A percentile compares a stretch with the other conserved stretches of the same genome.
phyloP scores from a whole-genome alignment of 2,797 vertebrate genomes.

The Liasis olivaceus region DNA sequence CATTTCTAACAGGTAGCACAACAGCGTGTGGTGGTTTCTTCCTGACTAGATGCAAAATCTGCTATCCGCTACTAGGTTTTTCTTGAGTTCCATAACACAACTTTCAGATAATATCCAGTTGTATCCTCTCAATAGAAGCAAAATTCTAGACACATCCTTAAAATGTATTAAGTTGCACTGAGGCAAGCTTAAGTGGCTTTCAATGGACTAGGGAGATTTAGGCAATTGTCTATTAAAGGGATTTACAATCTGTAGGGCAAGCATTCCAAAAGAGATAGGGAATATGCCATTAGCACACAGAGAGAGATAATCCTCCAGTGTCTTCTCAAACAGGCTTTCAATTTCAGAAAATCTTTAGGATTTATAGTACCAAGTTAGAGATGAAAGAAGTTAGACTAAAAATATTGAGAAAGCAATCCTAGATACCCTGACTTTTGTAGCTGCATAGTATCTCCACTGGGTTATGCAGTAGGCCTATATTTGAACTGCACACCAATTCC shows the following conservation, averaged over 20 bases:
- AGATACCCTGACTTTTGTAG: background rate
- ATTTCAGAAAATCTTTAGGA: slow-evolving; percentile 37
- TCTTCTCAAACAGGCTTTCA: slow-evolving; percentile 21
- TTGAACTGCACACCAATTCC: slow-evolving; percentile 19
- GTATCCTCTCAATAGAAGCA: background rate
- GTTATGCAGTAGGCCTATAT: background rate
- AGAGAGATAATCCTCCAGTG: background rate
- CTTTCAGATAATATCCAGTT: background rate
- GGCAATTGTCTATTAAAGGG: background rate
- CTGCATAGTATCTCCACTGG: background rate
- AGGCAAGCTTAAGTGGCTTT: slow-evolving; percentile 14
- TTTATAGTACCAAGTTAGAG: slow-evolving; percentile 1
- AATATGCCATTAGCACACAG: background rate
- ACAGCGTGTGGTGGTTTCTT: background rate
- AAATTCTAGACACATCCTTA: background rate
- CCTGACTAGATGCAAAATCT: background rate
- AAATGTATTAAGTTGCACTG: slow-evolving; percentile 5
- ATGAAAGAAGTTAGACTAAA: slow-evolving; percentile 38
- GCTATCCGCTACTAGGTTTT: background rate
- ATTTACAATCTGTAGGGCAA: background rate
- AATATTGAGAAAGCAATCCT: slow-evolving; percentile 15
- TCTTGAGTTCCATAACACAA: background rate
- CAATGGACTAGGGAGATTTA: slow-evolving; percentile 1
- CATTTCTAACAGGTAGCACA: background rate
- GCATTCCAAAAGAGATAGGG: background rate